Evolutionary conservation across 2,888 invertebrate species (phyloP).

Genomic region (Campopleginae sp.): DNA sequence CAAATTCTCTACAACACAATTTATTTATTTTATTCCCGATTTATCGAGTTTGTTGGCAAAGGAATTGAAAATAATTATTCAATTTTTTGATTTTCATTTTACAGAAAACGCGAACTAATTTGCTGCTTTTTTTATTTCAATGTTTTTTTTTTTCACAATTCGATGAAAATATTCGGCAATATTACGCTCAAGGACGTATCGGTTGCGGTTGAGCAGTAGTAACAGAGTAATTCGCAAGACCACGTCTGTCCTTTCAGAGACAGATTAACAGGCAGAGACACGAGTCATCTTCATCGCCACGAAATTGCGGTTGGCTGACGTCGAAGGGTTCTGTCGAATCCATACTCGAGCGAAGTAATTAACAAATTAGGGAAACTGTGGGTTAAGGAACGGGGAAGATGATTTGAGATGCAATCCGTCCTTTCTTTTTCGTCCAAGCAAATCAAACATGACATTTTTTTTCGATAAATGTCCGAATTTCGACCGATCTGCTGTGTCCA

Average conservation of each 20-base stretch:
- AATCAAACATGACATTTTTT: neutral
- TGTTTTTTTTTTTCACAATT: neutral
- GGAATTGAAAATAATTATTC: neutral
- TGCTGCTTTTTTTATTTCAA: too few relatives aligned
- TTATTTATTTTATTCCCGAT: neutral
- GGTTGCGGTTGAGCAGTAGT: conserved; percentile 71
- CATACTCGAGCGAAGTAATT: conserved; percentile 64
- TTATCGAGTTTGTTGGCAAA: neutral
- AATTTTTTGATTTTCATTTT: too few relatives aligned
- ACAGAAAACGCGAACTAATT: too few relatives aligned
- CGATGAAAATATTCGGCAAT: neutral
- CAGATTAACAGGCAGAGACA: conserved; percentile 43
- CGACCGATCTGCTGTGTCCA: neutral
- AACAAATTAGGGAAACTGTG: conserved; percentile 69
- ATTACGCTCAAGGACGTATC: conserved; percentile 1
- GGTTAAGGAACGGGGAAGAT: conserved; percentile 57
- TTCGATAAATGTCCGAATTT: neutral
- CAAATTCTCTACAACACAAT: neutral
- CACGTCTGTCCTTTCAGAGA: conserved; percentile 63
- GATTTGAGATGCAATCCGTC: conserved; percentile 63
- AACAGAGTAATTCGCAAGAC: conserved; percentile 69
- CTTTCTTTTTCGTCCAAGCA: conserved; percentile 44
- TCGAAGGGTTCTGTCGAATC: conserved; percentile 45
- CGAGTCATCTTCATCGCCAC: conserved; percentile 62
- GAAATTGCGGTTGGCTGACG: conserved; percentile 71